Evolutionary conservation across 2,113 vertebrate genomes (phyloP).

Genomic region (Mobula birostris): DNA sequence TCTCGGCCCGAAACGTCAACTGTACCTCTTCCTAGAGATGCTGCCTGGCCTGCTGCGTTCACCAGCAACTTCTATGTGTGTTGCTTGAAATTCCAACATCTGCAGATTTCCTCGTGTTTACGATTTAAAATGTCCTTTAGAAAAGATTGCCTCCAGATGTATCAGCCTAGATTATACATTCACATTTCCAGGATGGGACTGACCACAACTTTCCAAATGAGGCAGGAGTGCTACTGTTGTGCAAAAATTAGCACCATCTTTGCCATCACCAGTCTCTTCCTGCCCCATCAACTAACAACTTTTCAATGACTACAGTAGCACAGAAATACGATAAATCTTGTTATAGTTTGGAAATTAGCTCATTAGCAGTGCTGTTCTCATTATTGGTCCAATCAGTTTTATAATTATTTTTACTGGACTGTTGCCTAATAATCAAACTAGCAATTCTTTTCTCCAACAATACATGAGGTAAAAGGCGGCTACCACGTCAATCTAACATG

Average conservation of each 20-base stretch:
- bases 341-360: not conserved
- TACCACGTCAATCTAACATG: not conserved
- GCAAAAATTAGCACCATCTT: not conserved
- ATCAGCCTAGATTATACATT: not conserved
- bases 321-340: not conserved
- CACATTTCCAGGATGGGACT: not conserved
- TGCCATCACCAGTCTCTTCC: too few relatives aligned
- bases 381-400: not conserved
- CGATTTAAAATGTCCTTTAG: too few relatives aligned
- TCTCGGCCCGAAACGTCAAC: too few relatives aligned
- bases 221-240: not conserved
- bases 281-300: too few relatives aligned
- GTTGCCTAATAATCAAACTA: not conserved
- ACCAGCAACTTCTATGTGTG: too few relatives aligned
- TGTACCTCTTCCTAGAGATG: too few relatives aligned
- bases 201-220: not conserved
- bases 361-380: not conserved
- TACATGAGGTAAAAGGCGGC: not conserved
- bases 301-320: too few relatives aligned
- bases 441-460: not conserved
- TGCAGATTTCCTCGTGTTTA: too few relatives aligned
- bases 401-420: not conserved
- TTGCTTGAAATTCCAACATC: too few relatives aligned
- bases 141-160: not conserved
- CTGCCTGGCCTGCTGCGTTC: too few relatives aligned